These are phyloP conservation scores for Enteromius paludinosus DNA, from an alignment of 2,797 vertebrate genomes.

Conservation along the genomic window DNA sequence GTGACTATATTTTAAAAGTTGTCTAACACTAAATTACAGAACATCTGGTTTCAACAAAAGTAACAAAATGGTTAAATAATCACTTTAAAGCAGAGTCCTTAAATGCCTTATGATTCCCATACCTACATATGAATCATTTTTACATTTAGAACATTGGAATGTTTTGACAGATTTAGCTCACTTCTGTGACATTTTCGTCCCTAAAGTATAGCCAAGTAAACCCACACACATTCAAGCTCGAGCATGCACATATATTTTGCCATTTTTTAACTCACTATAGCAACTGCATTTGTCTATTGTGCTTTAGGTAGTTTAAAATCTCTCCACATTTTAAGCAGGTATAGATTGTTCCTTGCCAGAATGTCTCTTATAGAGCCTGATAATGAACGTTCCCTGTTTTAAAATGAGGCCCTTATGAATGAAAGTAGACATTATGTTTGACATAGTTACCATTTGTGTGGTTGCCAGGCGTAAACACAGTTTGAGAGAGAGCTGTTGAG, in stretches of 20 bases:
- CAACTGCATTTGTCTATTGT: constrained; percentile 48
- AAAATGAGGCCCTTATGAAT: constrained; percentile 5
- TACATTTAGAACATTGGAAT: not conserved
- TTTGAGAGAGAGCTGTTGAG: not conserved
- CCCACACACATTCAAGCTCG: not conserved
- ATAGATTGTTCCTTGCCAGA: constrained; percentile 21
- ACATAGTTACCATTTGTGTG: constrained; percentile 9
- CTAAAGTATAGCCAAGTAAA: constrained; percentile 3
- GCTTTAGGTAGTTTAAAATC: not conserved
- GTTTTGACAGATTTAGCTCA: constrained; percentile 4
- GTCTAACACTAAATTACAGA: not conserved
- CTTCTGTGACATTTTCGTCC: not conserved
- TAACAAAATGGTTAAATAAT: not conserved
- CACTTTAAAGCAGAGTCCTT: not conserved
- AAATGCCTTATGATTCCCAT: not conserved
- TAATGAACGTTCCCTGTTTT: not conserved
- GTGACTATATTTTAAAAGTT: constrained; percentile 1
- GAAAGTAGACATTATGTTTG: constrained; percentile 20
- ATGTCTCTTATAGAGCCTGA: not conserved
- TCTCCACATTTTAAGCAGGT: not conserved
- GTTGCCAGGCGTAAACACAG: not conserved
- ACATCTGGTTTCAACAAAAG: not conserved
- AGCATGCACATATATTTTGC: not conserved
- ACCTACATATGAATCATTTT: not conserved
- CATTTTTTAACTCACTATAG: constrained; percentile 21